Percentiles rank a stretch among this genome's conserved stretches.
Conservation (phyloP, 1,140 invertebrate genomes). For the Aethina tumida region DNA sequence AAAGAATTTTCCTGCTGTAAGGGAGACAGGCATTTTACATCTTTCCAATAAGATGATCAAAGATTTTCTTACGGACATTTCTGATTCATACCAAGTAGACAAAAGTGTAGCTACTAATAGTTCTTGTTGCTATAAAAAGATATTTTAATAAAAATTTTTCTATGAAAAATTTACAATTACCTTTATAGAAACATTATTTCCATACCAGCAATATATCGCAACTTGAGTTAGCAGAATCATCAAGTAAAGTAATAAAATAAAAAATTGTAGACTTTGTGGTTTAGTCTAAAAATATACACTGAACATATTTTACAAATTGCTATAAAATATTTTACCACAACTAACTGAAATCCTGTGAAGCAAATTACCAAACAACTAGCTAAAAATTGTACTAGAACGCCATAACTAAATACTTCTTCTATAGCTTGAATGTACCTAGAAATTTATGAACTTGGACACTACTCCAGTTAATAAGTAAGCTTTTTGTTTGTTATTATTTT, state of each 20-base stretch:
- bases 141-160: constrained; percentile 1
- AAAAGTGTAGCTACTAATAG: constrained; percentile 11
- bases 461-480: too few relatives aligned
- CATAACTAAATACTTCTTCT: constrained; percentile 18
- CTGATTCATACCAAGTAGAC: constrained; percentile 13
- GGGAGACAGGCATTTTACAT: constrained; percentile 11
- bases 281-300: constrained; percentile 11
- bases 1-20: constrained; percentile 16
- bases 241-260: constrained; percentile 18
- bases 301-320: background rate
- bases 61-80: constrained; percentile 4
- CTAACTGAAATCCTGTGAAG: constrained; percentile 22
- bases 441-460: constrained; percentile 3
- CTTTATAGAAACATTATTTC: constrained; percentile 20
- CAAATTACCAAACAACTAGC: constrained; percentile 24
- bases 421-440: constrained; percentile 4
- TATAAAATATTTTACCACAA: constrained; percentile 13
- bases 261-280: constrained; percentile 13
- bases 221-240: constrained; percentile 18
- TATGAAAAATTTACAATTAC: constrained; percentile 10
- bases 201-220: constrained; percentile 23
- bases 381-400: constrained; percentile 23
- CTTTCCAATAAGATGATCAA: constrained; percentile 15
- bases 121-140: constrained; percentile 14
- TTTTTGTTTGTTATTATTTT: too few relatives aligned